Conservation (phyloP, 2,888 invertebrate species). For the Myopa tessellatipennis region DNA sequence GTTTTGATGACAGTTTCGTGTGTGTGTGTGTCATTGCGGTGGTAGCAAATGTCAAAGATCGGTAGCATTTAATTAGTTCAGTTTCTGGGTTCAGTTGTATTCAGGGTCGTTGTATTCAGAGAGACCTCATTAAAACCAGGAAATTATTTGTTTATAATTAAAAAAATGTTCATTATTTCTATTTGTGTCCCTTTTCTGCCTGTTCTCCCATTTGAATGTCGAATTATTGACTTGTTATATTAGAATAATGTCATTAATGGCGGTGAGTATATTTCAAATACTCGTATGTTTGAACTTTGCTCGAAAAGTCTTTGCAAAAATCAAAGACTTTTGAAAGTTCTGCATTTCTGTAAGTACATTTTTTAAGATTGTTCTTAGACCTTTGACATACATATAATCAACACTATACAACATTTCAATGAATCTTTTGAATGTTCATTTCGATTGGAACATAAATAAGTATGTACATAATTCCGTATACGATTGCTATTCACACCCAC, state of each 20-base stretch:
- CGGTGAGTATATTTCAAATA: no score
- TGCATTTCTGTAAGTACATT: no score
- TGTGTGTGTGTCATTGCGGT: constrained; percentile 19
- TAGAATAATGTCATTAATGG: no score
- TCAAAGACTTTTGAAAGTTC: no score
- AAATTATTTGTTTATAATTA: constrained; percentile 60
- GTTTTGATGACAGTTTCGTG: constrained; percentile 45
- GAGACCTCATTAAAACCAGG: constrained; percentile 11
- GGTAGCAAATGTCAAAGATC: constrained; percentile 37
- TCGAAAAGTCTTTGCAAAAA: no score
- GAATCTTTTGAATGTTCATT: no score
- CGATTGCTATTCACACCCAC: neutral
- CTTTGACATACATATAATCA: no score
- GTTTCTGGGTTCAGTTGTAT: neutral
- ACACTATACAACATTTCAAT: no score
- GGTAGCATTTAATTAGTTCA: constrained; percentile 55
- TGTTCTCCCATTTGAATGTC: neutral
- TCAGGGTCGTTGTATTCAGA: neutral
- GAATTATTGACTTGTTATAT: no score
- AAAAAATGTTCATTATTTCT: constrained; percentile 28
- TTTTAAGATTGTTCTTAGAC: no score
- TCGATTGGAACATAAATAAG: no score
- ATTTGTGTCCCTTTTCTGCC: neutral
- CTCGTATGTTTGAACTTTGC: no score
- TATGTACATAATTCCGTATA: neutral